phyloP scores from a whole-genome alignment of 2,888 invertebrate genomes.

The Pheosia gnoma region DNA sequence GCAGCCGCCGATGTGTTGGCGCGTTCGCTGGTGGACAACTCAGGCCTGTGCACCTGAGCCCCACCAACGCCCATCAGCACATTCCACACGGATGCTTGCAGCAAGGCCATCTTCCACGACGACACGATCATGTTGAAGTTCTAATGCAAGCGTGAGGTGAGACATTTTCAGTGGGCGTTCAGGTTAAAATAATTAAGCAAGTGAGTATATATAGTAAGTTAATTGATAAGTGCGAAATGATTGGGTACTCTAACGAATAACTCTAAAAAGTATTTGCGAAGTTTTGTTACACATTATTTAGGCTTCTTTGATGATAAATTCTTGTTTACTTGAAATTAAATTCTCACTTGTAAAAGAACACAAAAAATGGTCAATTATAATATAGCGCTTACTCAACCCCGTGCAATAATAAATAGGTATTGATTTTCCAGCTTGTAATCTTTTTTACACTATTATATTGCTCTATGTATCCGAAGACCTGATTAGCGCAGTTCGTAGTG shows the following conservation, averaged over 20 bases:
- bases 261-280: too few relatives aligned
- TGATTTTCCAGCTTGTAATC: too few relatives aligned
- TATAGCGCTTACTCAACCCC: too few relatives aligned
- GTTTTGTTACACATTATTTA: too few relatives aligned
- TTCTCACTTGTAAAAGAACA: too few relatives aligned
- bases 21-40: conserved; percentile 80
- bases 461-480: too few relatives aligned
- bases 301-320: too few relatives aligned
- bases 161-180: conserved; percentile 3
- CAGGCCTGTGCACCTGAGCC: conserved; percentile 83
- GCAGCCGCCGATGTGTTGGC: conserved; percentile 81
- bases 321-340: too few relatives aligned
- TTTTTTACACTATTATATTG: too few relatives aligned
- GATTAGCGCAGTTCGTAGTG: too few relatives aligned
- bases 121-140: conserved; percentile 79
- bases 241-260: neutral
- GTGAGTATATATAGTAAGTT: conserved; percentile 5
- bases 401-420: too few relatives aligned
- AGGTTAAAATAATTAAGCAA: conserved; percentile 3
- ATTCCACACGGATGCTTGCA: conserved; percentile 69
- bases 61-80: conserved; percentile 70
- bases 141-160: conserved; percentile 41
- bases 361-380: too few relatives aligned
- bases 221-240: neutral
- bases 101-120: conserved; percentile 73